A percentile compares a stretch with the other conserved stretches of the same genome.
Conservation (phyloP, 2,888 invertebrate species). For the Microplitis deprimator region DNA sequence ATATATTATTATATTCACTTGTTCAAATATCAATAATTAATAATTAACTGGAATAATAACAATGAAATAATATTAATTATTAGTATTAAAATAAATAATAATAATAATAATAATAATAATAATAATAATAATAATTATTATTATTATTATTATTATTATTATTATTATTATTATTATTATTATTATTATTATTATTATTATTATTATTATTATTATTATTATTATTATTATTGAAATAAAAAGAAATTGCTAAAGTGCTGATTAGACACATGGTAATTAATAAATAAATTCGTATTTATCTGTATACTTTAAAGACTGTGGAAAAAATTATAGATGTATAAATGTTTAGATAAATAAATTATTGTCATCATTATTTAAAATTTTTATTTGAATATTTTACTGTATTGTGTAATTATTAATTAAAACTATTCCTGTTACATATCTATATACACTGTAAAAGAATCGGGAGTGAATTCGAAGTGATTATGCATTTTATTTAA, state of each 20-base stretch:
- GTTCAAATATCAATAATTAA: conserved; percentile 8
- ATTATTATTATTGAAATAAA: not conserved
- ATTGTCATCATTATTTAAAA: conserved; percentile 16
- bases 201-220: too few relatives aligned
- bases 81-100: conserved; percentile 48
- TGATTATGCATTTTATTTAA: too few relatives aligned
- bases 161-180: too few relatives aligned
- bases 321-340: conserved; percentile 66
- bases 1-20: not conserved
- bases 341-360: conserved; percentile 65
- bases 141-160: too few relatives aligned
- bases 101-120: conserved; percentile 48
- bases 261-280: conserved; percentile 52
- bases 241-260: not conserved
- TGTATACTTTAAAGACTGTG: conserved; percentile 65
- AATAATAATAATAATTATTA: too few relatives aligned
- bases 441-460: too few relatives aligned
- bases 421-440: too few relatives aligned
- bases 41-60: not conserved
- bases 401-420: too few relatives aligned
- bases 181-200: too few relatives aligned
- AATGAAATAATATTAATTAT: conserved; percentile 33
- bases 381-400: too few relatives aligned
- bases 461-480: too few relatives aligned
- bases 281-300: conserved; percentile 61